Percentiles rank a stretch among this genome's conserved stretches.
Evolutionary conservation across 2,888 invertebrate genomes (phyloP).

Genomic region (Willowsia nigromaculata): DNA sequence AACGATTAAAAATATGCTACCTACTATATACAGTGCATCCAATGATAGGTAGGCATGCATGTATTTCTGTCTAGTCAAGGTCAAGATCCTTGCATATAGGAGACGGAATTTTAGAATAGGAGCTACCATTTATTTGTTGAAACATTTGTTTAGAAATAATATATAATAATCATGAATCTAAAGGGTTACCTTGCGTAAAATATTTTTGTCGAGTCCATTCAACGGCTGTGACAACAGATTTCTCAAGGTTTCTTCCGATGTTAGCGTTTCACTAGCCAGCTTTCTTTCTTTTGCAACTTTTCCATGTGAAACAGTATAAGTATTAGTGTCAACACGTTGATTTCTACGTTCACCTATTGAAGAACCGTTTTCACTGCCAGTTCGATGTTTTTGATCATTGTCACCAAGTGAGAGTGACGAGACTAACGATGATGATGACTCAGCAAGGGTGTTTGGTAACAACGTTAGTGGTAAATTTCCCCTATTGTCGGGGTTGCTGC

Average conservation of each 20-base stretch:
- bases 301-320: not conserved
- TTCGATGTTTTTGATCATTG: conserved; percentile 19
- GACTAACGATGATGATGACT: not conserved
- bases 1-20: no score
- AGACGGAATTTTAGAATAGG: no score
- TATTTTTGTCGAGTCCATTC: conserved; percentile 33
- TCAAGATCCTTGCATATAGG: not conserved
- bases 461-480: not conserved
- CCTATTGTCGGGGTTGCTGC: not conserved
- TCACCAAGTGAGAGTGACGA: not conserved
- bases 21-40: no score
- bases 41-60: not conserved
- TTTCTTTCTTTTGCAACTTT: conserved; percentile 7
- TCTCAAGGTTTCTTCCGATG: not conserved
- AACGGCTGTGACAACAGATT: conserved; percentile 40
- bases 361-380: not conserved
- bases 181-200: conserved; percentile 46
- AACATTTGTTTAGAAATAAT: no score
- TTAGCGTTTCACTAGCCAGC: not conserved
- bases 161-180: no score
- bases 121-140: no score
- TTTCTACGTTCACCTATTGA: not conserved
- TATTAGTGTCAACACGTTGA: not conserved
- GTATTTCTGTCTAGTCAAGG: not conserved
- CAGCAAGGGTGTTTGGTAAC: not conserved